These are phyloP conservation scores for Apocrypta bakeri DNA, from an alignment of 1,140 invertebrate genomes.

Conservation along the genomic window DNA sequence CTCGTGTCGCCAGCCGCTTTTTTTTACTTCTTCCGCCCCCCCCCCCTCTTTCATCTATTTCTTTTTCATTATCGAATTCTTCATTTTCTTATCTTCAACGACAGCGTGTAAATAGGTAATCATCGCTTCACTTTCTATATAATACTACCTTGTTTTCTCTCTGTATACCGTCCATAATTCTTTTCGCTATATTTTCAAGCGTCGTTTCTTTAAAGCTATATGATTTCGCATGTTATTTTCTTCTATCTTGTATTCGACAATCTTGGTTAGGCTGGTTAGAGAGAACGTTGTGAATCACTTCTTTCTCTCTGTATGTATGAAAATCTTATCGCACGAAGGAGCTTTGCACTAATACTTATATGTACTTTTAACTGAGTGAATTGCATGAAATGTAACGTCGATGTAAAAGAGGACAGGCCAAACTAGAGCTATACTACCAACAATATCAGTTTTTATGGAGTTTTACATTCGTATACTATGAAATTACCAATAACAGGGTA, in stretches of 20 bases:
- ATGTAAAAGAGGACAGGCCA: background rate
- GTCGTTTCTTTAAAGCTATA: background rate
- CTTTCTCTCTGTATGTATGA: background rate
- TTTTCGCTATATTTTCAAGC: background rate
- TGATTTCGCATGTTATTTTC: background rate
- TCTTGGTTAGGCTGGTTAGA: background rate
- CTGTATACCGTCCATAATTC: background rate
- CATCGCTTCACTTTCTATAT: background rate
- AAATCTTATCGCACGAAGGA: background rate
- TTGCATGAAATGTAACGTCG: background rate
- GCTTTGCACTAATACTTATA: conserved; percentile 9
- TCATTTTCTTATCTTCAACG: background rate
- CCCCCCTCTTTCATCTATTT: too few species aligned
- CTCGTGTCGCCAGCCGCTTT: background rate
- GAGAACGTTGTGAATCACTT: background rate
- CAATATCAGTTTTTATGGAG: background rate
- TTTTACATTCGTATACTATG: background rate
- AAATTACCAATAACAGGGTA: background rate
- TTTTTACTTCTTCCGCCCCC: background rate
- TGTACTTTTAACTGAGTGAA: background rate
- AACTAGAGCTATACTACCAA: background rate
- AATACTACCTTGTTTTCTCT: background rate
- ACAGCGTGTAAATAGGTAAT: conserved; percentile 35
- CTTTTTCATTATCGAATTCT: background rate
- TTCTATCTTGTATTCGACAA: background rate